A percentile compares a stretch with the other conserved stretches of the same genome.
phyloP scores from a whole-genome alignment of 92 coral and sea anemone species.

The Plumapathes pennacea region DNA sequence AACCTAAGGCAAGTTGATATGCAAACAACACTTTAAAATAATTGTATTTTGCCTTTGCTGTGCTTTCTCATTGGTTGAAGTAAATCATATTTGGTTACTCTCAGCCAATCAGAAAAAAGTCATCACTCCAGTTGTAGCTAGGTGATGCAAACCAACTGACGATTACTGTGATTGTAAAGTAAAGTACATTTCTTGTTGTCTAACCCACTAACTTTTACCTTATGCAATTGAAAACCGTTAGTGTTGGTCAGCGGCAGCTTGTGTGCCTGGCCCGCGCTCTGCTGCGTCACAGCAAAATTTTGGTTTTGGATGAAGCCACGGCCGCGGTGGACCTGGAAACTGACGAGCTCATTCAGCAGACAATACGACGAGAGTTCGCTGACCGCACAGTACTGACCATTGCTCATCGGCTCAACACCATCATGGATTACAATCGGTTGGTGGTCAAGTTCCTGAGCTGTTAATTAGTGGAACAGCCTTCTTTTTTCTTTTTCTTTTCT shows the following conservation, averaged over 20 bases:
- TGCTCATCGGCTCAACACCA: conserved; percentile 92
- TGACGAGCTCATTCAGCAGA: conserved; percentile 92
- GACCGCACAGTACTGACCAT: conserved; percentile 90
- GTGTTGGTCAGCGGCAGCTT: conserved; percentile 95
- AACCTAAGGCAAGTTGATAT: conserved; percentile 84
- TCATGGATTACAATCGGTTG: conserved; percentile 87
- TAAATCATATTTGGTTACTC: no score
- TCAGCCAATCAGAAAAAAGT: no score
- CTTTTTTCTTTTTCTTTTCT: no score
- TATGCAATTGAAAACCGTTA: no score
- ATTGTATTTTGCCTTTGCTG: no score
- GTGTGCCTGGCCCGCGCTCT: conserved; percentile 95
- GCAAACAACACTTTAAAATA: no score
- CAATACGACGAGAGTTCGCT: conserved; percentile 90
- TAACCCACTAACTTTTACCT: no score
- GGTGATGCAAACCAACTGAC: not conserved
- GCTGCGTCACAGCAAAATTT: conserved; percentile 76
- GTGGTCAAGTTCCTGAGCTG: no score
- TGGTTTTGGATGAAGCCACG: conserved; percentile 94
- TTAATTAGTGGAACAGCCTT: no score
- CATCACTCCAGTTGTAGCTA: not conserved
- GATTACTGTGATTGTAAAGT: no score
- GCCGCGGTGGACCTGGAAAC: conserved; percentile 97
- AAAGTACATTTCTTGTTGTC: no score
- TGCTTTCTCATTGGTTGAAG: no score